These are phyloP conservation scores for Drosophila paramelanica DNA, from an alignment of 2,888 invertebrate species.

Conservation along the genomic window DNA sequence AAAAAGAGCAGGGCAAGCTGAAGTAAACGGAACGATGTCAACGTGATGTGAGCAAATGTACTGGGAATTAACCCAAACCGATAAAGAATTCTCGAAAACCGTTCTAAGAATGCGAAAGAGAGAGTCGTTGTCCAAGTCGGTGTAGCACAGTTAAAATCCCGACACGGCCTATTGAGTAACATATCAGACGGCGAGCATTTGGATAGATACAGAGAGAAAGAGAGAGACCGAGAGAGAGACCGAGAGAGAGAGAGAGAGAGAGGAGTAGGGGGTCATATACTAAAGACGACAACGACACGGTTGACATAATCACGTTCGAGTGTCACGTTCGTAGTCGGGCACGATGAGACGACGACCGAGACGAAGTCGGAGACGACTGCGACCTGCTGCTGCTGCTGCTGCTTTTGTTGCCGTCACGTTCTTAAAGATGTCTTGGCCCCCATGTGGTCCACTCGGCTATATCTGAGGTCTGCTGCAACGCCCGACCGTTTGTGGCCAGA, in stretches of 20 bases:
- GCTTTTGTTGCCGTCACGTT: conserved; percentile 77
- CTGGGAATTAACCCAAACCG: conserved; percentile 53
- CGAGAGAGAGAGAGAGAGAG: not conserved
- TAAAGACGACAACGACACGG: conserved; percentile 55
- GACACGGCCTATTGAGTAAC: conserved; percentile 76
- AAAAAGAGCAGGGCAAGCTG: conserved; percentile 11
- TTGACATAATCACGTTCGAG: conserved; percentile 82
- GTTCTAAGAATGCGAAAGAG: conserved; percentile 43
- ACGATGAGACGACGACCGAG: conserved; percentile 50
- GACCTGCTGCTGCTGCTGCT: conserved; percentile 21
- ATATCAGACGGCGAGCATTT: conserved; percentile 29
- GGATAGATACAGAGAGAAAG: not conserved
- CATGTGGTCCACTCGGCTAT: conserved; percentile 45
- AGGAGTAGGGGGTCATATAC: conserved; percentile 27
- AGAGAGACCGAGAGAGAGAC: not conserved
- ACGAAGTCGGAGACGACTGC: conserved; percentile 32
- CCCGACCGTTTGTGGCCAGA: conserved; percentile 32
- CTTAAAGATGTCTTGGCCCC: conserved; percentile 43
- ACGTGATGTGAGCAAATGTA: conserved; percentile 65
- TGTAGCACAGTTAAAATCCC: conserved; percentile 66
- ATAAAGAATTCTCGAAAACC: conserved; percentile 27
- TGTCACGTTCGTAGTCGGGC: conserved; percentile 70
- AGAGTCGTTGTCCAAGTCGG: conserved; percentile 23
- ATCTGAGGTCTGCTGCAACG: conserved; percentile 1
- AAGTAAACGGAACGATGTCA: conserved; percentile 58